Conservation (phyloP, 2,113 vertebrate species). For the Platichthys flesus region DNA sequence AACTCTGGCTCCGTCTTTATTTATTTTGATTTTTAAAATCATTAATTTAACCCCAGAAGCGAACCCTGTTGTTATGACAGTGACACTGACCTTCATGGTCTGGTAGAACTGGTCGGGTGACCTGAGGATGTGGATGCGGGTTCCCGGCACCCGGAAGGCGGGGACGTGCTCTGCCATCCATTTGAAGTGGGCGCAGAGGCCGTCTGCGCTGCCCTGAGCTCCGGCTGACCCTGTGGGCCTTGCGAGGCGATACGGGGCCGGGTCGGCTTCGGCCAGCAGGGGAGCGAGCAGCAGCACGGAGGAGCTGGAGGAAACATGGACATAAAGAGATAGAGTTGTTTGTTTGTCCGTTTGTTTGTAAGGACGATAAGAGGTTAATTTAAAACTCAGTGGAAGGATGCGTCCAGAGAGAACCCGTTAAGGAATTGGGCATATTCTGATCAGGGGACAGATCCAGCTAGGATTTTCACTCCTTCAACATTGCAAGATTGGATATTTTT, state of each 20-base stretch:
- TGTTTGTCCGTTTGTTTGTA: too few relatives aligned
- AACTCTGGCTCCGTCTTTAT: not conserved
- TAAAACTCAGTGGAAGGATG: too few relatives aligned
- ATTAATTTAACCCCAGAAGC: not conserved
- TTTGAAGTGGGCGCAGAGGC: slow-evolving; percentile 84
- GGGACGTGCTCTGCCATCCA: slow-evolving; percentile 95
- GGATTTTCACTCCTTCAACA: too few relatives aligned
- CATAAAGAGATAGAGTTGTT: not conserved
- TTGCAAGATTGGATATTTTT: too few relatives aligned
- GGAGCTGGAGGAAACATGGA: slow-evolving; percentile 79
- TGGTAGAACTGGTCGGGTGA: slow-evolving; percentile 94
- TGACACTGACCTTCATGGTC: slow-evolving; percentile 88
- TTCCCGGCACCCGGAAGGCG: slow-evolving; percentile 90
- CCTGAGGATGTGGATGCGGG: slow-evolving; percentile 86
- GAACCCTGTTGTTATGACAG: not conserved
- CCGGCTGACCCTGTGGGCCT: slow-evolving; percentile 81
- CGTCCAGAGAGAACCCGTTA: too few relatives aligned
- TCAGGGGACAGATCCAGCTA: too few relatives aligned
- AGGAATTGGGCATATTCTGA: too few relatives aligned
- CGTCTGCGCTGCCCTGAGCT: slow-evolving; percentile 69
- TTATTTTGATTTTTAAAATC: not conserved
- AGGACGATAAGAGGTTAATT: too few relatives aligned
- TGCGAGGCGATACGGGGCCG: slow-evolving; percentile 68
- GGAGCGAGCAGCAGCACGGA: slow-evolving; percentile 93
- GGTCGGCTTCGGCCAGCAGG: slow-evolving; percentile 84